Conservation (phyloP, 2,797 vertebrate genomes). For the Tokudaia tokunoshimensis region DNA sequence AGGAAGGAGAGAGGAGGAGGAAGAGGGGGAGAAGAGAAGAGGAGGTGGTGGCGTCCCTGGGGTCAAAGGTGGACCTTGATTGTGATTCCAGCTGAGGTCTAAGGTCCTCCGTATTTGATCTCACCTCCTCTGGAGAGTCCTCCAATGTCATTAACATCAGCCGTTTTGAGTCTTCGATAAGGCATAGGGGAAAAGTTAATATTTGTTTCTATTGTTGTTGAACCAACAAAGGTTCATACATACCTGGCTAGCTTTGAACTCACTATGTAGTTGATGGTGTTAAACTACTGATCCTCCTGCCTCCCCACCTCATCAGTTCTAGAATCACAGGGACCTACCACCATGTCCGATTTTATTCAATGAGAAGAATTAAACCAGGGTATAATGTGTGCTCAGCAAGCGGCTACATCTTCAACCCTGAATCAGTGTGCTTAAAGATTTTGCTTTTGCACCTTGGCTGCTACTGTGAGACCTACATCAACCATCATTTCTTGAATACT, state of each 20-base stretch:
- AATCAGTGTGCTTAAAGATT: neutral
- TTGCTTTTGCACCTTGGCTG: slow-evolving; percentile 14
- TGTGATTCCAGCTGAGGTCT: neutral
- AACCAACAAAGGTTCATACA: neutral
- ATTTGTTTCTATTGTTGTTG: neutral
- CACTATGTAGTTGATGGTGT: neutral
- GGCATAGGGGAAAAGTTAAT: neutral
- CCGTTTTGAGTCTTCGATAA: neutral
- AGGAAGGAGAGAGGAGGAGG: neutral
- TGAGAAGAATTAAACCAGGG: neutral
- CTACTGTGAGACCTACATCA: neutral
- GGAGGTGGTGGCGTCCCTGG: neutral
- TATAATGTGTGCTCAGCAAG: neutral
- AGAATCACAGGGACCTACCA: neutral
- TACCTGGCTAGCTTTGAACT: neutral
- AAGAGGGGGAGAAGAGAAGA: no score
- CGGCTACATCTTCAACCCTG: neutral
- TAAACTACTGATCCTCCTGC: neutral
- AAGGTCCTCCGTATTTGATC: neutral
- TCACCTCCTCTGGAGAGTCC: neutral
- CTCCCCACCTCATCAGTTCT: neutral
- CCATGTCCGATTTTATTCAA: neutral
- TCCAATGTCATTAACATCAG: neutral
- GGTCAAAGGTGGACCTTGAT: neutral
- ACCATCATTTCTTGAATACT: slow-evolving; percentile 2